These are phyloP conservation scores for Mormyrus proboscirostris DNA, from an alignment of 2,797 vertebrate genomes.

Conservation along the genomic window DNA sequence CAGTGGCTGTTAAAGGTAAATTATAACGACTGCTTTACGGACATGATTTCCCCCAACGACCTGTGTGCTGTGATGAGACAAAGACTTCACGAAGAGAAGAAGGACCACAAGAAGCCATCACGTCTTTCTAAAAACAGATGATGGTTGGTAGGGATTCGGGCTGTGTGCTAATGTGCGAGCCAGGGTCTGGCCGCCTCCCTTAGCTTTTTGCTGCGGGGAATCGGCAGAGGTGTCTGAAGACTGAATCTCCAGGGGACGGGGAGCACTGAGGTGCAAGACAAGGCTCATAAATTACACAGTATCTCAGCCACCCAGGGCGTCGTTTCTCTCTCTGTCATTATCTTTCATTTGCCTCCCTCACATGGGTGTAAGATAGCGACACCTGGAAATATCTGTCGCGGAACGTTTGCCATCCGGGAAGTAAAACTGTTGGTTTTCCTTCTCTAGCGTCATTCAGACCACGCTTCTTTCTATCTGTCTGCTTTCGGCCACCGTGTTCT, in stretches of 20 bases:
- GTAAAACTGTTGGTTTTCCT: not conserved
- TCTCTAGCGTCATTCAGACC: not conserved
- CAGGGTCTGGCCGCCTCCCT: not conserved
- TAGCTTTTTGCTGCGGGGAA: not conserved
- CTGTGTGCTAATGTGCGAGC: not conserved
- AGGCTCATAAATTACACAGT: constrained; percentile 16
- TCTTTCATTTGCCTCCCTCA: not conserved
- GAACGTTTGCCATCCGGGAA: not conserved
- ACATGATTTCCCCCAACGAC: not conserved
- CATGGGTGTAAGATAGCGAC: not conserved
- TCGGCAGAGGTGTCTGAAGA: not conserved
- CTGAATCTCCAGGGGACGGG: not conserved
- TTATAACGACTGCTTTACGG: not conserved
- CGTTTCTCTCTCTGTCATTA: not conserved
- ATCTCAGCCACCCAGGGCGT: not conserved
- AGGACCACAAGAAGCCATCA: not conserved
- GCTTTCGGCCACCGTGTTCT: not conserved
- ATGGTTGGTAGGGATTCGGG: not conserved
- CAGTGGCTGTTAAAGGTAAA: not conserved
- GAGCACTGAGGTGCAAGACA: not conserved
- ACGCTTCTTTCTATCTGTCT: not conserved
- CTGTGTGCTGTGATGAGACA: not conserved
- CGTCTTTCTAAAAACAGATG: not conserved
- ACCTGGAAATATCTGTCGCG: not conserved
- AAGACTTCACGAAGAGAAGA: not conserved